Conservation (phyloP, 2,888 invertebrate species). For the Deroplatys truncata region DNA sequence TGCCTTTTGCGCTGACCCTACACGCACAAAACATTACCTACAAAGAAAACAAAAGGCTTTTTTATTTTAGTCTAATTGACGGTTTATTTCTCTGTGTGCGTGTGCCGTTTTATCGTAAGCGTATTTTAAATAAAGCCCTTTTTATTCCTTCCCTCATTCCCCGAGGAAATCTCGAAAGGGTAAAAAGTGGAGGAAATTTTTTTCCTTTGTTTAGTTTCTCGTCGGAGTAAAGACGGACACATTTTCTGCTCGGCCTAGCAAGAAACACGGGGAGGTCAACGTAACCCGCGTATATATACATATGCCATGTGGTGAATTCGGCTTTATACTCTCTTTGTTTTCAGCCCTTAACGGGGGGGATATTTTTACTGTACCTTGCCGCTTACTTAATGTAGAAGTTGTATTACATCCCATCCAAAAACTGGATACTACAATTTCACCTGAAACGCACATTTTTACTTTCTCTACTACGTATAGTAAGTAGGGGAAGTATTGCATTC, state of each 20-base stretch:
- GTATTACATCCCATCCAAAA: no score
- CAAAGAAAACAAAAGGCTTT: background rate
- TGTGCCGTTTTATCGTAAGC: background rate
- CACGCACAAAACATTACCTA: background rate
- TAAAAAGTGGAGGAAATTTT: background rate
- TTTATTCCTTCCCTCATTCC: background rate
- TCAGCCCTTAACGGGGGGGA: background rate
- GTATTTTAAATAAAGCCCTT: background rate
- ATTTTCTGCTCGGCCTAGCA: constrained; percentile 16
- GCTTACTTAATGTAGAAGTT: background rate
- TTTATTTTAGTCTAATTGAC: background rate
- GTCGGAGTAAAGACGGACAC: constrained; percentile 9
- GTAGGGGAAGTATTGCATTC: no score
- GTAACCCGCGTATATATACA: no score
- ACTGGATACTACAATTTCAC: no score
- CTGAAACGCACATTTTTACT: no score
- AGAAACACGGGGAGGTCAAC: background rate
- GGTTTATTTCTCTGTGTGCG: background rate
- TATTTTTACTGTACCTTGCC: background rate
- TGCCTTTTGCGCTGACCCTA: background rate
- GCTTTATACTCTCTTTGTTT: background rate
- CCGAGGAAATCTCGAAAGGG: background rate
- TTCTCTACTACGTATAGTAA: no score
- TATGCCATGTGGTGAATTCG: background rate
- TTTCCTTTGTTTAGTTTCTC: constrained; percentile 13